Evolutionary conservation across 2,113 vertebrate genomes (phyloP).

Genomic region (Triplophysa tibetana): DNA sequence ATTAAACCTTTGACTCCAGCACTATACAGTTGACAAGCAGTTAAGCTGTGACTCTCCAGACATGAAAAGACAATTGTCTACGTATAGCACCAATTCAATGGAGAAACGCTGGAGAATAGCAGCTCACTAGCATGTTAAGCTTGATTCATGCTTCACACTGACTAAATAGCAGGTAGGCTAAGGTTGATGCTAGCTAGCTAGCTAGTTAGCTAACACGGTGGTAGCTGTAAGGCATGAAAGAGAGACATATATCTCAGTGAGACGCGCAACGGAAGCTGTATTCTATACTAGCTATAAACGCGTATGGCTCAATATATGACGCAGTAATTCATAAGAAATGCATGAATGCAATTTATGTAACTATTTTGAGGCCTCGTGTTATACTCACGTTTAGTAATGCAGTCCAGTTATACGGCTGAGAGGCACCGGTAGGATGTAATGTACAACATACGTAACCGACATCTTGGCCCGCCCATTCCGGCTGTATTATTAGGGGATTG

Average conservation of each 20-base stretch:
- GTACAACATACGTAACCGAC: slow-evolving; percentile 58
- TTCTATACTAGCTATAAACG: not conserved
- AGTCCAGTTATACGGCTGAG: slow-evolving; percentile 51
- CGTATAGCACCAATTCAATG: not conserved
- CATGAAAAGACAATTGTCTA: not conserved
- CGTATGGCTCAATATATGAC: not conserved
- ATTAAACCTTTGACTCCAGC: not conserved
- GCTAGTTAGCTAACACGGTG: slow-evolving; percentile 38
- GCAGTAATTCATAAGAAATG: not conserved
- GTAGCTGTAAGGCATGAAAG: not conserved
- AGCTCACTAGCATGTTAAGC: not conserved
- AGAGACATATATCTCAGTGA: not conserved
- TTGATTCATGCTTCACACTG: slow-evolving; percentile 15
- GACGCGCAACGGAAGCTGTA: not conserved
- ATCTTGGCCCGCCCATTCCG: slow-evolving; percentile 56
- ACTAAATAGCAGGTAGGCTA: slow-evolving; percentile 36
- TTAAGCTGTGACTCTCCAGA: not conserved
- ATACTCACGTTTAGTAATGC: slow-evolving; percentile 60
- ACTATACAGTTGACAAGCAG: not conserved
- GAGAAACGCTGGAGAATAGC: not conserved
- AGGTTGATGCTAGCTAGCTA: slow-evolving; percentile 36
- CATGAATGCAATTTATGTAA: not conserved
- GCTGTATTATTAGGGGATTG: not conserved
- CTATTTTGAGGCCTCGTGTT: slow-evolving; percentile 44
- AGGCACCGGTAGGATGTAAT: slow-evolving; percentile 48